Evolutionary conservation across 2,113 vertebrate species (phyloP), one percentile per base, ranked within the genome.

Genomic region (Vireo altiloquus): DNA sequence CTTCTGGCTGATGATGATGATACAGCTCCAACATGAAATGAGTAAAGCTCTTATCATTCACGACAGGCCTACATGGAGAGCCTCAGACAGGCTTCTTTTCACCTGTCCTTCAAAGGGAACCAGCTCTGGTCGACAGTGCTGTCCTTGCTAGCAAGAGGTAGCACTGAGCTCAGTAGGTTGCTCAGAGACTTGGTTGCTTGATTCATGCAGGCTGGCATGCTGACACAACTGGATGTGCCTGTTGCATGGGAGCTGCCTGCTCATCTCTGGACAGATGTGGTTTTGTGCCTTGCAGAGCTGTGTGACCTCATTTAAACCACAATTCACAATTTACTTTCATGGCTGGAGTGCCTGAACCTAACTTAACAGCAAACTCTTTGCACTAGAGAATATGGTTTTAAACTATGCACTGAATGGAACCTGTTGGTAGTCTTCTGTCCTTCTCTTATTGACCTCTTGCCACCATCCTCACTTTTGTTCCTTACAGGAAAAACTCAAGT

Each of bases 1-100:
- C 37, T 82, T 70, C 31, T 94, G n/a, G 49, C 33, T 92, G 50
- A 50, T 50, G 25, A 30, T 49, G 42, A 6, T 50, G 69, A 61
- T 33, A 64, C 30, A 52, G 6, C 13, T 20, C 27, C 49, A 66
- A 15, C 10, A 54, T 0, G 0, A 87, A 89, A 59, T 44, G 11
- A 30, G 15, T 50, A 39, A 86, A 63, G 24, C 42, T 57, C 15
- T 10, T 37, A 23, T 49, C 9, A 27, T 47, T 84, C 6, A 44
- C 16, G 11, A 39, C 3, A 74, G 33, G 28, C 57, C 31, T 57
- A 3, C 2, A 13, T 7, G 16, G 68, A 40, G 24, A 50, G 10
- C n/a, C 18, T 86, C 2, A 5, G 28, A 15, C 12, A 70, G 35
- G 35, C 12, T 35, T 64, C 30, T 56, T 89, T 65, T 70, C 50